Base-by-base conservation (phyloP, 37 sponge, comb jelly and placozoan genomes). In the Axinella damicornis region DNA sequence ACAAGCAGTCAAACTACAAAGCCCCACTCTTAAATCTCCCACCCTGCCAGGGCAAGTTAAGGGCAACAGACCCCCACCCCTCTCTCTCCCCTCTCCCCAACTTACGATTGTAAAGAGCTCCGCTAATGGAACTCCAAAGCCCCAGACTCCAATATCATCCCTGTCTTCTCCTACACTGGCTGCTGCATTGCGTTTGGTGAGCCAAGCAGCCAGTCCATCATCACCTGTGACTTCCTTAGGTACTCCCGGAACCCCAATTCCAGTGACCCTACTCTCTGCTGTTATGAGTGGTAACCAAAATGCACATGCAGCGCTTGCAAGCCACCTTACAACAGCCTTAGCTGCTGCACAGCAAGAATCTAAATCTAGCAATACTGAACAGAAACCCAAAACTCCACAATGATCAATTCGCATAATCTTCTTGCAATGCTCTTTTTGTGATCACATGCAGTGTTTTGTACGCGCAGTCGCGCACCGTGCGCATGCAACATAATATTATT, bases 91-190 rank as follows among this genome's bases (percentile, higher is more conserved):
- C 24, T 80, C 82, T 46, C 82, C 88, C 15, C 76, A 73, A 28
- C 35, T 88, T 11, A 30, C 89, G 0, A 63, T 76, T 21, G 77
- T 54, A 12, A 78, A 77, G 5, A 53, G 22, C 17, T 27, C 75
- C n/a, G 70, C 58, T 57, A 81, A 55, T 27, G 68, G 63, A 11
- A 37, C 41, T 53, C 15, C 69, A 25, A 76, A 57, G 55, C 40
- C 41, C 2, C 70, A 57, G 20, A 53, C 53, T 22, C 82, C 77
- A 21, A 31, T 61, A 22, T 25, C 75, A 0, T 63, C 81, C 5
- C 18, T 87, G 11, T 70, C 87, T 12, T 87, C 87, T 0, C 87
- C 87, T 5, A 78, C 86, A 11, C 28, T 88, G 11, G 82, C 88
- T 20, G 89, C 83, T 38, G 89, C 83, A 40, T 65, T 83, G 18